Evolutionary conservation across 2,113 vertebrate species (phyloP).

Genomic region (Ceyx cyanopectus): DNA sequence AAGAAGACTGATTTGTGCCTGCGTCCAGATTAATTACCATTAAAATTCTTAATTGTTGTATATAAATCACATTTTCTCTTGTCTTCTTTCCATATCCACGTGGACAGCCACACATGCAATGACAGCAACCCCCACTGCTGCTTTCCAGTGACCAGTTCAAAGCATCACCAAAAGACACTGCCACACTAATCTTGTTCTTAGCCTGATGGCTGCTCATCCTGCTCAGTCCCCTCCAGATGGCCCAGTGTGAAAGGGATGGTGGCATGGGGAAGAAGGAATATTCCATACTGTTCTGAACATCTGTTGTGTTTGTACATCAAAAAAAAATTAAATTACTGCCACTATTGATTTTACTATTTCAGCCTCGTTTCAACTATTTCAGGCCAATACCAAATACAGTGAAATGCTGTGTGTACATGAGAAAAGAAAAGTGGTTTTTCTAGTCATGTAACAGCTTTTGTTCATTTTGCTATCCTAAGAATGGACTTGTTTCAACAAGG

Average conservation of each 20-base stretch:
- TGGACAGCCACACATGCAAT: background rate
- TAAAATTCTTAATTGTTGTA: background rate
- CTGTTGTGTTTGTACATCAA: background rate
- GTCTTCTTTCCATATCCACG: background rate
- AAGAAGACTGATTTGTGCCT: background rate
- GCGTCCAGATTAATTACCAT: background rate
- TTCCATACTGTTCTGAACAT: conserved; percentile 37
- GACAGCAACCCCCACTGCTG: background rate
- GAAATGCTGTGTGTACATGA: background rate
- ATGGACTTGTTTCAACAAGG: background rate
- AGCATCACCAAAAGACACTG: conserved; percentile 78
- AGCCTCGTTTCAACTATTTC: background rate
- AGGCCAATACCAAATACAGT: background rate
- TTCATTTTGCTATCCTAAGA: background rate
- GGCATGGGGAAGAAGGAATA: background rate
- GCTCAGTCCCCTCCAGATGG: conserved; percentile 57
- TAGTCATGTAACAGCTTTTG: background rate
- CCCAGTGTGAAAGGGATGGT: background rate
- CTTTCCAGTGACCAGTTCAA: conserved; percentile 69
- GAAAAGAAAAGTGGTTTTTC: background rate
- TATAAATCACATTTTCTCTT: background rate
- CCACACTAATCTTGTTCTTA: conserved; percentile 80
- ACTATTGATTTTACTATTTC: background rate
- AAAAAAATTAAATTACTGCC: background rate
- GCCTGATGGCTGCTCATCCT: conserved; percentile 33